phyloP scores from a whole-genome alignment of 2,113 vertebrate species.

The Phylloscopus trochilus region DNA sequence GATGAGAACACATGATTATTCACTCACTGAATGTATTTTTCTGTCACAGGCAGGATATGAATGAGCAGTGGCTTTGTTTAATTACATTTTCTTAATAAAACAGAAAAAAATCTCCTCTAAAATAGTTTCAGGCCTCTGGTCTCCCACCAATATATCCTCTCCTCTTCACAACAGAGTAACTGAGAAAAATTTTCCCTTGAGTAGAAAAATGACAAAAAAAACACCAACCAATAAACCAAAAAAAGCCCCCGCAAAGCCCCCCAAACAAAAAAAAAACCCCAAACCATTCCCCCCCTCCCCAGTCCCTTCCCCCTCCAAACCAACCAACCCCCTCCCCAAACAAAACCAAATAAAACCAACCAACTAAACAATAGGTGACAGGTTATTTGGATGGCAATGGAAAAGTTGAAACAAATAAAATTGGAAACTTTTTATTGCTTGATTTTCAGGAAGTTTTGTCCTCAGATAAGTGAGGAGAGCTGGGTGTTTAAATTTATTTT shows the following conservation, averaged over 20 bases:
- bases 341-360: background rate
- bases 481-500: background rate
- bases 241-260: fast-evolving
- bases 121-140: background rate
- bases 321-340: no score
- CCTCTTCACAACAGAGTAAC: background rate
- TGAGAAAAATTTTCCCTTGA: background rate
- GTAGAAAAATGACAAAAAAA: background rate
- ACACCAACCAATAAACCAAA: background rate
- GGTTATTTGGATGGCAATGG: background rate
- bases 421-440: background rate
- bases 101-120: background rate
- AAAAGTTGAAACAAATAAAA: background rate
- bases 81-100: background rate
- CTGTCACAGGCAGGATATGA: background rate
- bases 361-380: fast-evolving
- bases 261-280: background rate
- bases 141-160: background rate
- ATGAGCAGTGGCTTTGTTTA: background rate
- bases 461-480: background rate
- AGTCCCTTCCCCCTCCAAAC: background rate
- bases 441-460: background rate
- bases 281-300: background rate
- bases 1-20: background rate
- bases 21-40: background rate